phyloP scores from a whole-genome alignment of 2,888 invertebrate genomes.

The Pinctada fucata region DNA sequence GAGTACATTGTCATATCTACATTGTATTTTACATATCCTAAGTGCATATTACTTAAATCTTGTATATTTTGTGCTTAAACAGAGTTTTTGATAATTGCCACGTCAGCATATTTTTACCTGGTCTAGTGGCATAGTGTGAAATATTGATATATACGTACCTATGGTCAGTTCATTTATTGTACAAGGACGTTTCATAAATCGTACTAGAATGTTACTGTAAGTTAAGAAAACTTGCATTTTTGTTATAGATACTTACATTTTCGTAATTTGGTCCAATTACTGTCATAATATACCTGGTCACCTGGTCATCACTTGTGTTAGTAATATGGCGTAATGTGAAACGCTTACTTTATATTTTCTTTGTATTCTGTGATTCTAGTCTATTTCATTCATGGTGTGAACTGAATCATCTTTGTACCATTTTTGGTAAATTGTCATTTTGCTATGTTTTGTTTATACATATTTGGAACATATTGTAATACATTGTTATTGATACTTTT shows the following conservation, averaged over 20 bases:
- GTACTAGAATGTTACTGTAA: background rate
- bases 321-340: background rate
- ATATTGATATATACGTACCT: background rate
- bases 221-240: background rate
- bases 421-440: background rate
- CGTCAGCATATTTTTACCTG: background rate
- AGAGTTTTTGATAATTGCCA: background rate
- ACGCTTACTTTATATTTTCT: background rate
- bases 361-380: background rate
- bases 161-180: background rate
- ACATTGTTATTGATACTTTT: background rate
- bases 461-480: background rate
- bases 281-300: no score
- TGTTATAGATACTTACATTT: background rate
- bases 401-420: background rate
- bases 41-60: background rate
- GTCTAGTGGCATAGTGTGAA: background rate
- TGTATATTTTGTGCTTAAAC: background rate
- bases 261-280: background rate
- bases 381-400: background rate
- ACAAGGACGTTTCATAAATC: background rate
- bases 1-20: background rate
- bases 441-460: no score
- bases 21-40: background rate
- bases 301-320: background rate